phyloP scores from a whole-genome alignment of 2,888 invertebrate species.

The Euplexia lucipara region DNA sequence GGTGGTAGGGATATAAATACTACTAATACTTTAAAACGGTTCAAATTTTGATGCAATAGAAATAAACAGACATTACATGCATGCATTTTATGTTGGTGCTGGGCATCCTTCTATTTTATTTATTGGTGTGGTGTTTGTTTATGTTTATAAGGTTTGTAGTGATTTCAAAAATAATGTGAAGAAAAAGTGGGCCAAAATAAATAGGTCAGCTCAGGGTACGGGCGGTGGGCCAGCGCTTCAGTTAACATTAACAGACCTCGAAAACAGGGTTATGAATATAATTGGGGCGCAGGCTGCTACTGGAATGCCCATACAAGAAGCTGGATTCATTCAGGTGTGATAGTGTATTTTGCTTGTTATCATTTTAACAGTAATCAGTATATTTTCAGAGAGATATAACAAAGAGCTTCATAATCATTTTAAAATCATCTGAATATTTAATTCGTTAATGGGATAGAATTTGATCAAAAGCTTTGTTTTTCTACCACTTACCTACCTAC shows the following conservation, averaged over 20 bases:
- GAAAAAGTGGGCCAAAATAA: constrained; percentile 9
- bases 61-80: constrained; percentile 4
- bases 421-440: constrained; percentile 2
- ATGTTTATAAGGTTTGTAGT: constrained; percentile 14
- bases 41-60: too few species aligned
- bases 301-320: constrained; percentile 6
- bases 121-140: too few species aligned
- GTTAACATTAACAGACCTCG: background rate
- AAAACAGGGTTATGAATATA: constrained; percentile 7
- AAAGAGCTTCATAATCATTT: background rate
- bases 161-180: constrained; percentile 11
- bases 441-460: background rate
- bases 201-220: constrained; percentile 7
- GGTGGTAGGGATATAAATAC: too few species aligned
- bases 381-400: constrained; percentile 1
- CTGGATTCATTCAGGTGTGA: constrained; percentile 3
- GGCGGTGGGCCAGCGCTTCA: constrained; percentile 10
- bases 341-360: background rate
- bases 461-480: background rate
- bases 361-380: background rate
- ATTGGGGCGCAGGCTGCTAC: constrained; percentile 2
- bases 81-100: too few species aligned
- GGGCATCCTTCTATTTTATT: too few species aligned
- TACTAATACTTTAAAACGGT: too few species aligned
- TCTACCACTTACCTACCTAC: constrained; percentile 5